These are phyloP conservation scores for Psophia crepitans DNA, from an alignment of 2,113 vertebrate genomes.

Conservation along the genomic window DNA sequence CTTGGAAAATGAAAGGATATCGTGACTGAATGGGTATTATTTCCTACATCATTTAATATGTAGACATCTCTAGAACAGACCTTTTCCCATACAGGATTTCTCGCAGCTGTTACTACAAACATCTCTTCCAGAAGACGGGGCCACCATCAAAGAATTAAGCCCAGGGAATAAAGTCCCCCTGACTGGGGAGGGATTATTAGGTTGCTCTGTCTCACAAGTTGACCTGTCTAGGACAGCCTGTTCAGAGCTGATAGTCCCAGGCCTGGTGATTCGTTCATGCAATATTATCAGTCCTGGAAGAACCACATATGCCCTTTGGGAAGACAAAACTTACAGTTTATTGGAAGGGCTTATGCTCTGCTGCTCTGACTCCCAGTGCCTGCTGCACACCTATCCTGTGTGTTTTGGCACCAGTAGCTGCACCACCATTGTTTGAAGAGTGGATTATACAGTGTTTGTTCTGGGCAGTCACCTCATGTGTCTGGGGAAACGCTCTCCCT, in stretches of 20 bases:
- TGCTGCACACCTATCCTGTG: neutral
- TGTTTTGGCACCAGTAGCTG: neutral
- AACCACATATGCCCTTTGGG: neutral
- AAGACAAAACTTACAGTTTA: neutral
- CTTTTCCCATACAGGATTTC: neutral
- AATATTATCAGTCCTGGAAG: neutral
- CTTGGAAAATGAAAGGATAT: neutral
- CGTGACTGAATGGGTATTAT: neutral
- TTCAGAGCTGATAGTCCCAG: neutral
- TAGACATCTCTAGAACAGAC: neutral
- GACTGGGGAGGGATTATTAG: neutral
- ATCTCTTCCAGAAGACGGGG: neutral
- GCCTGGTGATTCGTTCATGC: neutral
- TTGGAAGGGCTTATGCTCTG: neutral
- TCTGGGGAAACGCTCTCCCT: neutral
- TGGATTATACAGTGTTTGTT: neutral
- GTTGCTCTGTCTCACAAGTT: neutral
- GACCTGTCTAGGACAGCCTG: fast-evolving
- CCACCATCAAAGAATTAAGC: neutral
- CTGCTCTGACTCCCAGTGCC: neutral
- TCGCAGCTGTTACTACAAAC: neutral
- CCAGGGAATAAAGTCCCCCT: neutral
- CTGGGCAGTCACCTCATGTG: neutral
- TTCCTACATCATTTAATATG: neutral
- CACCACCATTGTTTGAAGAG: neutral